A percentile compares a stretch with the other conserved stretches of the same genome.
These are phyloP conservation scores for Asarcornis scutulata DNA, from an alignment of 2,113 vertebrate species.

Conservation along the genomic window DNA sequence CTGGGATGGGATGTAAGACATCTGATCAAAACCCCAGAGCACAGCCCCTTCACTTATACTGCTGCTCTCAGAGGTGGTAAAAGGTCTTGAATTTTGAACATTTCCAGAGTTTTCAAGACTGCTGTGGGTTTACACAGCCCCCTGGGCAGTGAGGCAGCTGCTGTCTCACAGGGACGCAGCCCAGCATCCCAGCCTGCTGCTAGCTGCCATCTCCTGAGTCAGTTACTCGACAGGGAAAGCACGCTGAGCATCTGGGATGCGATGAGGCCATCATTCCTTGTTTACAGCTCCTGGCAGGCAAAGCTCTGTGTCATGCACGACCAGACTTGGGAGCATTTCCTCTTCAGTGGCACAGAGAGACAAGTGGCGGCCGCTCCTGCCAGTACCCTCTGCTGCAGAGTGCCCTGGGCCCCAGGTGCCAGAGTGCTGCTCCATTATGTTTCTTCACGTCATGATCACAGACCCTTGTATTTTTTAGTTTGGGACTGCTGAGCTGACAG, in stretches of 20 bases:
- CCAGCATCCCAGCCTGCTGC: fast-evolving
- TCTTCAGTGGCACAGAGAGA: neutral
- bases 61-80: neutral
- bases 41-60: neutral
- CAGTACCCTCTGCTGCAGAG: neutral
- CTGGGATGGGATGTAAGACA: fast-evolving
- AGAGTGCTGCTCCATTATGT: fast-evolving
- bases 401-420: fast-evolving
- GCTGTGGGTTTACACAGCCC: neutral
- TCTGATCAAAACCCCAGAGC: neutral
- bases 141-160: neutral
- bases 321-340: neutral
- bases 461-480: neutral
- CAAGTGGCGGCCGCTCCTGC: neutral
- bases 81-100: neutral
- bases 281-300: conserved; percentile 62
- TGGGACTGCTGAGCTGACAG: neutral
- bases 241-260: conserved; percentile 45
- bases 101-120: neutral
- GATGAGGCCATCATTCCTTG: conserved; percentile 41
- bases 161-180: neutral
- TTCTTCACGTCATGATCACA: fast-evolving
- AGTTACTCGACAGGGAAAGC: neutral
- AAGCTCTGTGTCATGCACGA: conserved; percentile 7
- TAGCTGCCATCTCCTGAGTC: neutral